Evolutionary conservation across 2,888 invertebrate species (phyloP).

Genomic region (Drosophila peninsularis): DNA sequence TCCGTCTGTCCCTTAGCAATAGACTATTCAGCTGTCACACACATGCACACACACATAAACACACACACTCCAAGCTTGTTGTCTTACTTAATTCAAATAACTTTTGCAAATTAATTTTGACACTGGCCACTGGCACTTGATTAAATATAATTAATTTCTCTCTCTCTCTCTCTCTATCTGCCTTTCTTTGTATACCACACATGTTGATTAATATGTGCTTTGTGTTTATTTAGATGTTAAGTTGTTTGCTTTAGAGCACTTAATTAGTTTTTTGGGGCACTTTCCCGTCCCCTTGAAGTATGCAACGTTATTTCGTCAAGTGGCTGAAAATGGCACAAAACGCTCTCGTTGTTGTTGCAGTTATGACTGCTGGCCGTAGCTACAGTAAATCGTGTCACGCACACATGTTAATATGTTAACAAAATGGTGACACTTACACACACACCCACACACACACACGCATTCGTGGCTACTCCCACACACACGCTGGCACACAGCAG

Average conservation of each 20-base stretch:
- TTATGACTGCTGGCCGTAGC: conserved; percentile 29
- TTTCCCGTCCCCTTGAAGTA: conserved; percentile 27
- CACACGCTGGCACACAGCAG: conserved; percentile 24
- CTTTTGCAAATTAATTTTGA: conserved; percentile 68
- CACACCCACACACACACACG: conserved; percentile 1
- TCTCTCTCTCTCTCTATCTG: background rate
- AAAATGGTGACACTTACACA: conserved; percentile 42
- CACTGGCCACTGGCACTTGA: conserved; percentile 61
- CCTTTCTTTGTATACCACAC: background rate
- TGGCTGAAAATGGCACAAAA: conserved; percentile 55
- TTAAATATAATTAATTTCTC: conserved; percentile 75
- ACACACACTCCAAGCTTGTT: conserved; percentile 12
- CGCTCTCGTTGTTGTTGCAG: conserved; percentile 19
- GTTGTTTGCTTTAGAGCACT: conserved; percentile 25
- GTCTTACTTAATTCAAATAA: conserved; percentile 48
- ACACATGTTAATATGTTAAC: conserved; percentile 61
- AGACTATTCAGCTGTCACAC: conserved; percentile 27
- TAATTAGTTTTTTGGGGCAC: conserved; percentile 51
- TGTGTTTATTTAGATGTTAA: conserved; percentile 19
- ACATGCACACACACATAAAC: conserved; percentile 4
- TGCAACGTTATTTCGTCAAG: conserved; percentile 46
- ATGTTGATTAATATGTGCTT: conserved; percentile 21
- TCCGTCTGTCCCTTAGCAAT: conserved; percentile 27
- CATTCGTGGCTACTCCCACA: conserved; percentile 6
- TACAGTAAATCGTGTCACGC: conserved; percentile 59